A percentile compares a stretch with the other conserved stretches of the same genome.
Conservation (phyloP, 2,797 vertebrate genomes). For the Chelidonichthys spinosus region DNA sequence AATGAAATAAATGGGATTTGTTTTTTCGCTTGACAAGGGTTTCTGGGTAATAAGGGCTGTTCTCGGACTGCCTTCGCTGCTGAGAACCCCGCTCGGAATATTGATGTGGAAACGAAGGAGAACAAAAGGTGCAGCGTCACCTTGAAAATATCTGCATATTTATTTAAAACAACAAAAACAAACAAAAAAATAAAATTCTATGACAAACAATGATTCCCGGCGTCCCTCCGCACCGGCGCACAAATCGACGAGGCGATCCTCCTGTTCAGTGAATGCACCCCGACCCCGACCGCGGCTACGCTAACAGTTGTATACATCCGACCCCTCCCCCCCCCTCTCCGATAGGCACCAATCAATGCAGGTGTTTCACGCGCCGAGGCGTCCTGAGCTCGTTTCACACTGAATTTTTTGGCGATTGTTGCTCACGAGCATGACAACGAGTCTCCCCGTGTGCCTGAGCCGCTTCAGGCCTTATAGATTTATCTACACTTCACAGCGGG, state of each 20-base stretch:
- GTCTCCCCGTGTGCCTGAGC: conserved; percentile 2
- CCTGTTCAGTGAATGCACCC: neutral
- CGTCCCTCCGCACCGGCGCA: neutral
- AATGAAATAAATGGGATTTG: conserved; percentile 53
- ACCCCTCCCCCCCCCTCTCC: neutral
- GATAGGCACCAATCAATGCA: conserved; percentile 15
- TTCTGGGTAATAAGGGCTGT: conserved; percentile 4
- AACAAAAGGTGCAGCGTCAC: neutral
- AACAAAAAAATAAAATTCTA: neutral
- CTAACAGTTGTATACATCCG: conserved; percentile 5
- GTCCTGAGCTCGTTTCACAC: neutral
- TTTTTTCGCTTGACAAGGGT: conserved; percentile 46
- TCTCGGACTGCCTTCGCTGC: neutral
- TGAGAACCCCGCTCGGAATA: neutral
- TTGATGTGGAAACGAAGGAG: neutral
- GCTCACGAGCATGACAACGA: neutral
- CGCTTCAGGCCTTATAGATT: conserved; percentile 32
- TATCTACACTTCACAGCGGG: conserved; percentile 4
- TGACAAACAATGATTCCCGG: neutral
- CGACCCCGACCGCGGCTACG: conserved; percentile 13
- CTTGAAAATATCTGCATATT: neutral
- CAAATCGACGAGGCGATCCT: neutral
- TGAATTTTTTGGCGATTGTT: conserved; percentile 8
- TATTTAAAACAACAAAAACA: too few relatives aligned
- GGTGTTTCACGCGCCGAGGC: neutral